A percentile compares a stretch with the other conserved stretches of the same genome.
phyloP scores from a whole-genome alignment of 2,113 vertebrate genomes.

The Bettongia penicillata region DNA sequence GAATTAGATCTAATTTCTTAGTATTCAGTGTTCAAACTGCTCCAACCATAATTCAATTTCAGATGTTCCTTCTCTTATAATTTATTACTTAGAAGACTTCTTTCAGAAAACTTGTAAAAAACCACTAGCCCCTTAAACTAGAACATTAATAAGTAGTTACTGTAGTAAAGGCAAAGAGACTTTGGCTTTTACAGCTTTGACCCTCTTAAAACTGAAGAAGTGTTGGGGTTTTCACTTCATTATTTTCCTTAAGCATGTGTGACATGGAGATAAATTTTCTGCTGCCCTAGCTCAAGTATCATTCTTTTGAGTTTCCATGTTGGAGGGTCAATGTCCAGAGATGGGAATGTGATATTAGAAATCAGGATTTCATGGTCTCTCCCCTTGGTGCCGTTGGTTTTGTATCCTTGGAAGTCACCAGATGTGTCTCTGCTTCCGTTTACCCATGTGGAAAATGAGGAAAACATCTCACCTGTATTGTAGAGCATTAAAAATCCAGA shows the following conservation, averaged over 20 bases:
- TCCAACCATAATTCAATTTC: conserved; percentile 30
- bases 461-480: conserved; percentile 36
- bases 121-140: conserved; percentile 24
- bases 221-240: conserved; percentile 56
- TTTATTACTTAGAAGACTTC: conserved; percentile 20
- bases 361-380: conserved; percentile 58
- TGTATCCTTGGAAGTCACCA: conserved; percentile 50
- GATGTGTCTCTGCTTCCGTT: conserved; percentile 44
- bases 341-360: conserved; percentile 49
- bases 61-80: conserved; percentile 48
- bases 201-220: conserved; percentile 35
- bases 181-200: conserved; percentile 54
- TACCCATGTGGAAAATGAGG: conserved; percentile 47
- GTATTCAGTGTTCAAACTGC: not conserved
- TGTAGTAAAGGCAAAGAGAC: not conserved
- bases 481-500: conserved; percentile 42
- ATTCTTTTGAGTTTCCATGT: conserved; percentile 62
- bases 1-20: conserved; percentile 49
- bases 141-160: conserved; percentile 39
- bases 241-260: conserved; percentile 57
- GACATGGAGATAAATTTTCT: conserved; percentile 33
- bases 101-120: not conserved
- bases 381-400: not conserved
- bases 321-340: conserved; percentile 51
- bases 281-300: conserved; percentile 21